Evolutionary conservation across 1,140 invertebrate genomes (phyloP), one percentile per base, ranked within the genome.

Genomic region (Caenorhabditis briggsae): DNA sequence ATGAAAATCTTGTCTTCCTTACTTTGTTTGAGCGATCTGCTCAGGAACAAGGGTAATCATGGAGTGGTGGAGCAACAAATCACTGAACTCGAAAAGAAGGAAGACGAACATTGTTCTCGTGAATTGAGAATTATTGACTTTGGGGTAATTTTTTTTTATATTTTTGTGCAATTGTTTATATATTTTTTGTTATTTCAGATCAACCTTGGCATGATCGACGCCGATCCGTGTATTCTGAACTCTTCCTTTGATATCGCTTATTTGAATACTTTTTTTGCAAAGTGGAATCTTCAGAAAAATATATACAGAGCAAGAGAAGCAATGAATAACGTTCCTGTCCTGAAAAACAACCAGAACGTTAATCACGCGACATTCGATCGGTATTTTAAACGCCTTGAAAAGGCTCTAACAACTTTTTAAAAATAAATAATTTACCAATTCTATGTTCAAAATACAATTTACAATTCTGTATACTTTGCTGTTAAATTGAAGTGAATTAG

Each of bases 231-330:
- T 7, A 33, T 64, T 64, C 33, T 64, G 2, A 64, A 64, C 6
- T 64, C 59, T 3, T 5, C 7, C 5, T 7, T 18, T 5, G 23
- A 64, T 64, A 12, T 58, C 14, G 9, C 55, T 6, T 50, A 12
- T 82, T 82, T 82, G 46, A 48, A 82, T 6, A 48, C 5, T 11
- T 82, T 25, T 55, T 48, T 82, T 43, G 5, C 46, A 20, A 82
- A 82, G 48, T 53, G 46, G 74, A 33, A 50, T 90, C 14, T 87
- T 83, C 25, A 87, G 59, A 18, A 95, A 94, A 92, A 98, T 2
- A 93, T 99, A 84, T 92, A 95, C 93, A 95, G 95, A 88, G 95
- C 95, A 88, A 95, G 95, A 94, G 96, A 99, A n/a, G 99, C n/a
- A n/a, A n/a, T n/a, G n/a, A n/a, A n/a, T n/a, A n/a, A n/a, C n/a